Conservation (phyloP, 2,888 invertebrate species). For the Phragmatobia fuliginosa region DNA sequence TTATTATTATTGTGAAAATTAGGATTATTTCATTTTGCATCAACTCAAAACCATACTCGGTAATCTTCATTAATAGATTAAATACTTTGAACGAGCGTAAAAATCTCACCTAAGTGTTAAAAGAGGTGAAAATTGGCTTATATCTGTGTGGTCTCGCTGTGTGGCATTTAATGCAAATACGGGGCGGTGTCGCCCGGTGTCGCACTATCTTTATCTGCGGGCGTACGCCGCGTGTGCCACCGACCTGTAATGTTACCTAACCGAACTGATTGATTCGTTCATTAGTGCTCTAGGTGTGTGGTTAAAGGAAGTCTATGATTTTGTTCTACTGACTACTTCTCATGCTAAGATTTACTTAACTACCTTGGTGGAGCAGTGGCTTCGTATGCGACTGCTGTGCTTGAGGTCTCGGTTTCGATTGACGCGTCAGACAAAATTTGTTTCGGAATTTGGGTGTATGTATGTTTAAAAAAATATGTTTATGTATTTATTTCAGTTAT, state of each 20-base stretch:
- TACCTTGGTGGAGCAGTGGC: too few species aligned
- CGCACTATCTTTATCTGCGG: constrained; percentile 76
- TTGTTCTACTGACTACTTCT: neutral
- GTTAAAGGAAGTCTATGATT: neutral
- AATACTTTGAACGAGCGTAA: constrained; percentile 25
- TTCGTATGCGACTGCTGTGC: too few species aligned
- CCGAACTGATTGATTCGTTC: constrained; percentile 15
- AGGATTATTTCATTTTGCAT: neutral
- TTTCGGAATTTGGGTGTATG: too few species aligned
- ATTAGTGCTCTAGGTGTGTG: constrained; percentile 9
- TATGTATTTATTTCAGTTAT: too few species aligned
- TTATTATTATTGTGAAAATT: too few species aligned
- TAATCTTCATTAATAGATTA: constrained; percentile 17
- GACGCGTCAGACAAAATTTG: too few species aligned
- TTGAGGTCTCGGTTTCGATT: too few species aligned
- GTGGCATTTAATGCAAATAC: constrained; percentile 82
- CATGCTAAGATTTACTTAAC: neutral
- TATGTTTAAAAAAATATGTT: too few species aligned
- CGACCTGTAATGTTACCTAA: constrained; percentile 45
- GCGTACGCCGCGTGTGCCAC: constrained; percentile 60
- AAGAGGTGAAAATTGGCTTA: constrained; percentile 55
- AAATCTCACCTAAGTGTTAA: constrained; percentile 33
- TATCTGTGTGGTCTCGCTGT: constrained; percentile 72
- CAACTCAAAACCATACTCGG: neutral
- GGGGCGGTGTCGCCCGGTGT: constrained; percentile 58